Evolutionary conservation across 2,888 invertebrate genomes (phyloP).

Genomic region (Cartodere bifasciata): DNA sequence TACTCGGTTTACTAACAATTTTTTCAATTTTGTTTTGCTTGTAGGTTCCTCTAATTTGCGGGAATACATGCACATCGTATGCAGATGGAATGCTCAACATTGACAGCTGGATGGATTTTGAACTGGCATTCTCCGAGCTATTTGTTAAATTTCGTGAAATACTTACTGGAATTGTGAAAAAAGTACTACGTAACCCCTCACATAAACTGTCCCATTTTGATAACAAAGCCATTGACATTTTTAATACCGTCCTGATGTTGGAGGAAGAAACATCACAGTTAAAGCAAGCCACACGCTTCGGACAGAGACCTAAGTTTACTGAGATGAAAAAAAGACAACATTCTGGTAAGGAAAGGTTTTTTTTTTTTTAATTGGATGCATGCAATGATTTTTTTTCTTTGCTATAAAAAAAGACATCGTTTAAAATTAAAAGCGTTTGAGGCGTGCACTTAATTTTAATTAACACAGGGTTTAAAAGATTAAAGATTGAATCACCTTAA

Average conservation of each 20-base stretch:
- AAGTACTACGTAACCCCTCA: constrained; percentile 46
- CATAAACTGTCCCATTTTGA: constrained; percentile 46
- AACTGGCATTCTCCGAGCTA: constrained; percentile 17
- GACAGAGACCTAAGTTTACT: constrained; percentile 5
- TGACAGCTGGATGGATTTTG: constrained; percentile 27
- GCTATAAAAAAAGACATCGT: too few species aligned
- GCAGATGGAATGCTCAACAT: constrained; percentile 20
- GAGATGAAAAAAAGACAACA: too few species aligned
- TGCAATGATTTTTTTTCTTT: too few species aligned
- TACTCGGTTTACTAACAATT: background rate
- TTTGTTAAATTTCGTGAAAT: constrained; percentile 18
- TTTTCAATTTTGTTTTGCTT: constrained; percentile 8
- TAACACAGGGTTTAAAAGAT: too few species aligned
- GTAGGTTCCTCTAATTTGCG: constrained; percentile 24
- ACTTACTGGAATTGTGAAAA: constrained; percentile 21
- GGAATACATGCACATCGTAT: constrained; percentile 19
- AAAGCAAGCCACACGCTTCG: constrained; percentile 41
- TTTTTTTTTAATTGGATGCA: too few species aligned
- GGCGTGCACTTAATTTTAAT: too few species aligned
- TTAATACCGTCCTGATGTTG: constrained; percentile 51
- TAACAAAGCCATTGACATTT: constrained; percentile 52
- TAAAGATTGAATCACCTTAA: too few species aligned
- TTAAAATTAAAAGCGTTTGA: too few species aligned
- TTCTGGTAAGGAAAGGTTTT: too few species aligned
- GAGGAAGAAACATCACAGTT: constrained; percentile 60